Evolutionary conservation across 2,797 vertebrate genomes (phyloP), one percentile per base, ranked within the genome.

Genomic region (Picus viridis): DNA sequence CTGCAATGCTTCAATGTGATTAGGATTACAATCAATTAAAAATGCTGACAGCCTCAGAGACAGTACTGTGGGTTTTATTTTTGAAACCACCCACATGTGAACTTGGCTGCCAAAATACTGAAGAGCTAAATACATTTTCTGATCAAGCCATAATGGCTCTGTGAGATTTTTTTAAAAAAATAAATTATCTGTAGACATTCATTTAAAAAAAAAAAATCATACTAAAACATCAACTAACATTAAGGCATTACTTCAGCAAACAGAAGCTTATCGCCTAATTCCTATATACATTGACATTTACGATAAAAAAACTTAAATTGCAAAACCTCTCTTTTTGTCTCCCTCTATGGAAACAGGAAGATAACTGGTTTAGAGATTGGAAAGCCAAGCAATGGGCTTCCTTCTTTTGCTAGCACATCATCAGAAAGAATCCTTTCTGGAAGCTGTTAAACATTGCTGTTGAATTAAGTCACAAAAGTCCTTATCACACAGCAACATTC

Each of bases 101-200:
- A 1, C 2, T 11, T 16, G 27, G 34, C 41, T 90, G 64, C 51
- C 83, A 86, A 88, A 84, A 73, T 11, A 69, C n/a, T 57, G 12
- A 69, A 43, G n/a, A 89, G 18, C 82, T 73, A 57, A 74, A 89
- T 7, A 72, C 7, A 20, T 36, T 73, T 54, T 83, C 49, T 41
- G 24, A 96, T 69, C 91, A 91, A 96, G 43, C 74, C 41, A 54
- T 88, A 95, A 92, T 4, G 7, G 43, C 88, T 94, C 84, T 20
- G 1, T 64, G 95, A 88, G 53, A 15, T 19, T 36, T 20, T 39
- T 68, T 16, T 63, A 41, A 15, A 32, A 49, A 11, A 29, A 74
- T 67, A 54, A 32, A 62, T 6, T 34, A 30, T 18, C 43, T 75
- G 24, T 7, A 87, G 47, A 81, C 4, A 30, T 53, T 68, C 30